A percentile compares a stretch with the other conserved stretches of the same genome.
These are phyloP conservation scores for Phataginus tricuspis DNA, from an alignment of 2,797 vertebrate genomes.

Conservation along the genomic window DNA sequence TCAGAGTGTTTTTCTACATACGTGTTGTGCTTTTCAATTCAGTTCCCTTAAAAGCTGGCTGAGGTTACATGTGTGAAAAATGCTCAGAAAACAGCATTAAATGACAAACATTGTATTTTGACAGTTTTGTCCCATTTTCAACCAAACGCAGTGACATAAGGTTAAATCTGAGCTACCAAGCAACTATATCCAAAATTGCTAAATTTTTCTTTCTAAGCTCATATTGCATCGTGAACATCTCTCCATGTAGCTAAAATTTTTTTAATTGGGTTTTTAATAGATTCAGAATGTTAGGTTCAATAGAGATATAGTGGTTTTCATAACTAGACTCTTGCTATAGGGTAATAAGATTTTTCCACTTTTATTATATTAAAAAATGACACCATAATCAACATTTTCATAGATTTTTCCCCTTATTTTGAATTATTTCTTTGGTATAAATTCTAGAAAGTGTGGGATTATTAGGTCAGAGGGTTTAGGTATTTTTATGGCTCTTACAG, in stretches of 20 bases:
- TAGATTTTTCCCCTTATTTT: neutral
- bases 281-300: conserved; percentile 46
- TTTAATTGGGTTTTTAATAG: conserved; percentile 54
- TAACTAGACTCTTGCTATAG: conserved; percentile 1
- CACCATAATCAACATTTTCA: conserved; percentile 21
- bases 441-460: conserved; percentile 12
- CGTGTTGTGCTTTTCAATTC: neutral
- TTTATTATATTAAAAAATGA: conserved; percentile 26
- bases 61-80: neutral
- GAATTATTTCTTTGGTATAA: conserved; percentile 31
- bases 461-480: neutral
- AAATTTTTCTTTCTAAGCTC: conserved; percentile 14
- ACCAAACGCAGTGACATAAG: neutral
- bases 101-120: neutral
- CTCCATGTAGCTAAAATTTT: neutral
- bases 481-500: neutral
- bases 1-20: conserved; percentile 13
- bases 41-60: neutral
- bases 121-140: conserved; percentile 1
- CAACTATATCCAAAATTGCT: neutral
- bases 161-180: conserved; percentile 37
- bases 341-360: conserved; percentile 19
- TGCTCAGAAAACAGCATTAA: conserved; percentile 28
- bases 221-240: neutral
- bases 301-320: conserved; percentile 30